These are phyloP conservation scores for Muscicapa striata DNA, from an alignment of 2,797 vertebrate genomes.

Conservation along the genomic window DNA sequence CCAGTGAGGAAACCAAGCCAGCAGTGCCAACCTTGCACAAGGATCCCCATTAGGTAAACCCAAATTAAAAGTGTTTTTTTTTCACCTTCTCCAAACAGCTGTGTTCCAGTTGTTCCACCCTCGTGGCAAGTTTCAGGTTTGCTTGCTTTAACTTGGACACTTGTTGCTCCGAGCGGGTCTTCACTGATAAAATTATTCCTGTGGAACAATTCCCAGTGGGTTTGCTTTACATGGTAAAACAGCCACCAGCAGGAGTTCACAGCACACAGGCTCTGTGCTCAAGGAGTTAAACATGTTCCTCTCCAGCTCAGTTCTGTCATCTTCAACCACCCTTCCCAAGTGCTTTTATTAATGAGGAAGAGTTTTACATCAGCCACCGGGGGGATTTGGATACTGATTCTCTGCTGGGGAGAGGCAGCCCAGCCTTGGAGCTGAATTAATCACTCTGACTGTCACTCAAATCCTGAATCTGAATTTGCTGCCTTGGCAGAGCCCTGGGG, in stretches of 20 bases:
- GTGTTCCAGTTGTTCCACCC: constrained; percentile 86
- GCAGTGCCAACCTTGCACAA: background rate
- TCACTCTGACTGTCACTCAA: constrained; percentile 32
- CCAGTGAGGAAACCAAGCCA: background rate
- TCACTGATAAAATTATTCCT: constrained; percentile 93
- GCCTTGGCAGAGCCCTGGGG: background rate
- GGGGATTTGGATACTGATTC: background rate
- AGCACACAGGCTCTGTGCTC: background rate
- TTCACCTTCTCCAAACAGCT: constrained; percentile 79
- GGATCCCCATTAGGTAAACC: background rate
- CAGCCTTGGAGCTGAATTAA: background rate
- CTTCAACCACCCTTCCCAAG: constrained; percentile 3
- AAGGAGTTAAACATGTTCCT: background rate
- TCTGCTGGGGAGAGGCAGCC: constrained; percentile 3
- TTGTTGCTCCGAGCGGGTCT: constrained; percentile 86
- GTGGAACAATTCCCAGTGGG: constrained; percentile 30
- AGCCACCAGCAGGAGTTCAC: background rate
- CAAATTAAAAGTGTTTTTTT: background rate
- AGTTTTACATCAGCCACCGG: background rate
- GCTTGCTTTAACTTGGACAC: constrained; percentile 86
- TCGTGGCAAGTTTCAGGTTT: constrained; percentile 83
- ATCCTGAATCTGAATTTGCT: background rate
- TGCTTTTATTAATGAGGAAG: constrained; percentile 27
- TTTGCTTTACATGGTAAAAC: background rate
- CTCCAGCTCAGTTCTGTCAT: background rate